Conservation (phyloP, 2,888 invertebrate genomes). For the Drosophila pullipes region DNA sequence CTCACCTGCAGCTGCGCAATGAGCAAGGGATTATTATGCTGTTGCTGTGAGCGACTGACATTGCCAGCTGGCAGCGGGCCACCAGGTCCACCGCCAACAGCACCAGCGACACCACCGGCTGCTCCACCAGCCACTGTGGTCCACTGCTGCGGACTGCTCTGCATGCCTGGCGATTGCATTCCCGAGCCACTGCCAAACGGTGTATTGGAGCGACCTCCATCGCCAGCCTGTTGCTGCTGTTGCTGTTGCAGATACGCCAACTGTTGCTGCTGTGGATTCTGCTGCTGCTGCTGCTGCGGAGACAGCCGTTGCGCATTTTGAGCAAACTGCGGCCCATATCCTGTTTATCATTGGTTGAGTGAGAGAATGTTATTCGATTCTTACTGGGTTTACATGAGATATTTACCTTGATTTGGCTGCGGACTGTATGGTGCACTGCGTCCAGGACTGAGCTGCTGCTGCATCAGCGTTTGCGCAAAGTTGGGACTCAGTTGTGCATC, state of each 20-base stretch:
- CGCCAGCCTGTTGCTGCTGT: conserved; percentile 67
- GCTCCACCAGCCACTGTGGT: conserved; percentile 43
- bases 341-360: conserved; percentile 43
- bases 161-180: conserved; percentile 85
- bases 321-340: conserved; percentile 83
- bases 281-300: conserved; percentile 84
- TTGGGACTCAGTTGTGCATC: conserved; percentile 89
- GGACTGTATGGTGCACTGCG: conserved; percentile 85
- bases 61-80: conserved; percentile 62
- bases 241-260: conserved; percentile 71
- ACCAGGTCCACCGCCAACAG: conserved; percentile 50
- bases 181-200: conserved; percentile 71
- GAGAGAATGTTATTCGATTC: neutral
- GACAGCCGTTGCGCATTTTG: conserved; percentile 84
- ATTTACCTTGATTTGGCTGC: conserved; percentile 83
- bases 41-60: conserved; percentile 88
- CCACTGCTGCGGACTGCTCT: conserved; percentile 80
- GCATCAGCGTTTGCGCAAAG: conserved; percentile 86
- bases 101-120: conserved; percentile 35
- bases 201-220: conserved; percentile 65
- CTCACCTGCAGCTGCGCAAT: conserved; percentile 93
- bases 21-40: conserved; percentile 96
- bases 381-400: neutral
- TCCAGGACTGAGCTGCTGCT: conserved; percentile 85
- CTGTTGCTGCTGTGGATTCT: conserved; percentile 54